phyloP scores from a whole-genome alignment of 2,888 invertebrate species.

The Monopis laevigella region DNA sequence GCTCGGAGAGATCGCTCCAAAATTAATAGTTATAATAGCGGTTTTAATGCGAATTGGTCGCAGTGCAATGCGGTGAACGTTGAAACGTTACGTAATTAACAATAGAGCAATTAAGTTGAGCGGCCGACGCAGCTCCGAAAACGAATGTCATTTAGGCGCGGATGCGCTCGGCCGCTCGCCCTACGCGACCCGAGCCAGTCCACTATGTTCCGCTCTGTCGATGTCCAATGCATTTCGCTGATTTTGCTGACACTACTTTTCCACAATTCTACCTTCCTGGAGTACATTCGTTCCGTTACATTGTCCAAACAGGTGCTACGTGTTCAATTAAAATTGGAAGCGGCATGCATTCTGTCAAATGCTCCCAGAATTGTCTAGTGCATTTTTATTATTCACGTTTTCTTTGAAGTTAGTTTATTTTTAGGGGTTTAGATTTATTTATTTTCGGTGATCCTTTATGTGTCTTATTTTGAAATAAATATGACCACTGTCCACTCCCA shows the following conservation, averaged over 20 bases:
- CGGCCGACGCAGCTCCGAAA: slow-evolving; percentile 44
- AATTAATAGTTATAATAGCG: slow-evolving; percentile 38
- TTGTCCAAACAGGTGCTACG: slow-evolving; percentile 3
- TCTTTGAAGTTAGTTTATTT: too few species aligned
- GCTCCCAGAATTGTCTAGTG: too few species aligned
- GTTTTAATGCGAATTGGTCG: slow-evolving; percentile 41
- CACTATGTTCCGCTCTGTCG: slow-evolving; percentile 35
- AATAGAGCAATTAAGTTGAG: slow-evolving; percentile 64
- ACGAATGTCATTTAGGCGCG: slow-evolving; percentile 46
- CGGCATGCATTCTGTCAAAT: too few species aligned
- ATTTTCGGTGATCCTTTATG: too few species aligned
- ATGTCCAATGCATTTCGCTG: slow-evolving; percentile 53
- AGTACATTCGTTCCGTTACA: neutral
- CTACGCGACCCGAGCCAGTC: slow-evolving; percentile 20
- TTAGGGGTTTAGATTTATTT: too few species aligned
- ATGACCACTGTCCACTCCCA: too few species aligned
- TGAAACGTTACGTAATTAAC: slow-evolving; percentile 65
- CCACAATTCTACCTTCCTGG: slow-evolving; percentile 28
- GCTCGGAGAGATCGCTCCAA: slow-evolving; percentile 16
- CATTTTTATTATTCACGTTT: too few species aligned
- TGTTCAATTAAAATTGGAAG: slow-evolving; percentile 7
- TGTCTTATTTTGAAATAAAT: too few species aligned
- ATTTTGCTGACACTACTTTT: slow-evolving; percentile 50
- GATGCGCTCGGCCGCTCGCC: slow-evolving; percentile 18
- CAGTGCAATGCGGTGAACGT: slow-evolving; percentile 40